Evolutionary conservation across 2,888 invertebrate species (phyloP).

Genomic region (Hirtodrosophila trivittata): DNA sequence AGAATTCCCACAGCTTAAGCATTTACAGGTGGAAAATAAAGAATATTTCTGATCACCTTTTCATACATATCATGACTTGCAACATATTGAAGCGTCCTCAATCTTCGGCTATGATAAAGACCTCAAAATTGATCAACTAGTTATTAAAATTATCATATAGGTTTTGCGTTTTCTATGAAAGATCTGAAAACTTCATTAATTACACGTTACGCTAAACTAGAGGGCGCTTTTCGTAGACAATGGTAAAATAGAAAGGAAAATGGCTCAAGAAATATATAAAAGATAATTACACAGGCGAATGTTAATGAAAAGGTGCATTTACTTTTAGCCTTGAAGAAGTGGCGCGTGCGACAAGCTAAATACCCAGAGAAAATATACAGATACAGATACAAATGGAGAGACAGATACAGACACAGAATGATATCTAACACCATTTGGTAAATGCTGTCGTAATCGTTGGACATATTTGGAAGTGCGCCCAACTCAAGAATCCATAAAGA

Average conservation of each 20-base stretch:
- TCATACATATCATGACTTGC: conserved; percentile 43
- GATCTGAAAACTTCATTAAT: conserved; percentile 63
- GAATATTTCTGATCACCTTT: conserved; percentile 33
- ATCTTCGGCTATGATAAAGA: conserved; percentile 40
- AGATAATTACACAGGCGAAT: conserved; percentile 52
- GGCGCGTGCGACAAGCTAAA: conserved; percentile 51
- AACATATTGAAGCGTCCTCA: conserved; percentile 26
- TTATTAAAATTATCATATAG: conserved; percentile 41
- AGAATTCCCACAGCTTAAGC: not conserved
- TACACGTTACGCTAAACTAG: conserved; percentile 34
- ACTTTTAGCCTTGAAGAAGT: conserved; percentile 22
- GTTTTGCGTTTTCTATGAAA: not conserved
- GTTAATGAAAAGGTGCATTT: conserved; percentile 62
- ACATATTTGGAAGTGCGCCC: conserved; percentile 45
- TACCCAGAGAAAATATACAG: conserved; percentile 12
- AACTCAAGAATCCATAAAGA: conserved; percentile 48
- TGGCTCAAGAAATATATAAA: conserved; percentile 9
- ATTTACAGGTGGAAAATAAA: conserved; percentile 15
- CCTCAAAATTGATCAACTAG: conserved; percentile 36
- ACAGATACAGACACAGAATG: conserved; percentile 4
- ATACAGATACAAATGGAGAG: conserved; percentile 4
- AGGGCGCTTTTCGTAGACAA: conserved; percentile 16
- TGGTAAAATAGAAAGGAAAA: conserved; percentile 27
- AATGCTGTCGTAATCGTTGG: conserved; percentile 37
- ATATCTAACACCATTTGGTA: conserved; percentile 58